Percentiles rank a stretch among this genome's conserved stretches.
Evolutionary conservation across 2,888 invertebrate genomes (phyloP).

Genomic region (Ophioninae sp.): DNA sequence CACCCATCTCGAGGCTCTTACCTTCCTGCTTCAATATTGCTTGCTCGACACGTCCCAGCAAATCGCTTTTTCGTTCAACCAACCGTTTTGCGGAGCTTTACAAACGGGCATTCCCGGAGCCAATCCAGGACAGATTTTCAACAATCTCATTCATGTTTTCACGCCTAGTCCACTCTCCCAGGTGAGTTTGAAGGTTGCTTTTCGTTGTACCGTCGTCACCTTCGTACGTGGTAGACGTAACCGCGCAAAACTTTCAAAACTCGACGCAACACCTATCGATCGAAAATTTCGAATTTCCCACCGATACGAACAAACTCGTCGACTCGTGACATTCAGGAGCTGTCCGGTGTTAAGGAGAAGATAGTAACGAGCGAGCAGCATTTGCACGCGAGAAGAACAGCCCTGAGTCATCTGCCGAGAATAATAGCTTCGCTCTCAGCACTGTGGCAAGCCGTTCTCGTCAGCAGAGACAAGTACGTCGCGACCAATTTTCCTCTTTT

Average conservation of each 20-base stretch:
- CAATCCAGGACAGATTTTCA: constrained; percentile 88
- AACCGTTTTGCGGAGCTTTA: constrained; percentile 82
- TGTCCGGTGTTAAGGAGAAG: constrained; percentile 77
- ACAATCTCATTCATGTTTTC: constrained; percentile 91
- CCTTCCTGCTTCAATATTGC: constrained; percentile 90
- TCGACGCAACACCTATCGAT: too few species aligned
- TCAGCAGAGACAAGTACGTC: constrained; percentile 82
- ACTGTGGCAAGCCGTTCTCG: constrained; percentile 88
- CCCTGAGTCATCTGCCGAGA: constrained; percentile 90
- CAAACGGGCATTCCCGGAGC: constrained; percentile 83
- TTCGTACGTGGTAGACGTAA: too few species aligned
- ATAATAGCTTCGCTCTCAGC: constrained; percentile 90
- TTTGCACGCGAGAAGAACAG: constrained; percentile 86
- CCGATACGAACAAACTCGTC: background rate
- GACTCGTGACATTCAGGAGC: constrained; percentile 69
- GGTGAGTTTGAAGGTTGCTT: constrained; percentile 69
- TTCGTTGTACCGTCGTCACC: too few species aligned
- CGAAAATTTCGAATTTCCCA: too few species aligned
- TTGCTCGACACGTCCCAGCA: constrained; percentile 86
- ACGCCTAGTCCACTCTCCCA: constrained; percentile 84
- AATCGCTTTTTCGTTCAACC: constrained; percentile 83
- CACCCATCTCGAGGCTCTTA: constrained; percentile 89
- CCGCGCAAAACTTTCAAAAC: too few species aligned
- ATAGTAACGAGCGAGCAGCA: constrained; percentile 80
- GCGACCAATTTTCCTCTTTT: background rate